Conservation (phyloP, 2,888 invertebrate species). For the Oligia strigilis region DNA sequence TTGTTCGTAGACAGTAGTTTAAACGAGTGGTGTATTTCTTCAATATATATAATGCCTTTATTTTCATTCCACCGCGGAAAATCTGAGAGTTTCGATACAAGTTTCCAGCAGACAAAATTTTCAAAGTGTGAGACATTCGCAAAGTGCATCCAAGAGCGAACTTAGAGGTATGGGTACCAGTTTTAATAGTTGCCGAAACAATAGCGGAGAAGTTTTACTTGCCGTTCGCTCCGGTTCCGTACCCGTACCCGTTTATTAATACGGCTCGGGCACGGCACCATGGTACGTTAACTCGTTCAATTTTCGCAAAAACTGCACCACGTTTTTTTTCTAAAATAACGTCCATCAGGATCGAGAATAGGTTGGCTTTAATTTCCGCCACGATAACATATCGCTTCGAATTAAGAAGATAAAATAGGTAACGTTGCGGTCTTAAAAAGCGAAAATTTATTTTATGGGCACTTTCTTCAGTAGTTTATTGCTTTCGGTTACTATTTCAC, state of each 20-base stretch:
- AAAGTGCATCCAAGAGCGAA: conserved; percentile 77
- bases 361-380: conserved; percentile 52
- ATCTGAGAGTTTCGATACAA: conserved; percentile 73
- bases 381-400: conserved; percentile 54
- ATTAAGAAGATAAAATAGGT: conserved; percentile 62
- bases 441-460: conserved; percentile 61
- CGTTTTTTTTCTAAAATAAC: conserved; percentile 64
- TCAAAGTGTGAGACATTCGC: conserved; percentile 78
- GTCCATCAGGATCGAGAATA: conserved; percentile 58
- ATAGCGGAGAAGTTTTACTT: conserved; percentile 79
- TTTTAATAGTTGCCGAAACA: conserved; percentile 79
- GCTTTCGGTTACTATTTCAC: conserved; percentile 50
- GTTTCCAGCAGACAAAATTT: conserved; percentile 77
- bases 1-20: conserved; percentile 25
- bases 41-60: conserved; percentile 34
- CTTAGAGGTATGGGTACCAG: conserved; percentile 73
- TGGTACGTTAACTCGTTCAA: conserved; percentile 72
- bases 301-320: conserved; percentile 69
- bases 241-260: conserved; percentile 71
- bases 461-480: conserved; percentile 61
- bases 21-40: conserved; percentile 6
- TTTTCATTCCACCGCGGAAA: conserved; percentile 60
- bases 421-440: conserved; percentile 50
- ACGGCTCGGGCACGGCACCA: conserved; percentile 61
- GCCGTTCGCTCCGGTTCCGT: conserved; percentile 60